A percentile compares a stretch with the other conserved stretches of the same genome.
Conservation (phyloP, 1,140 invertebrate species). For the Drosophila nigrodunni region DNA sequence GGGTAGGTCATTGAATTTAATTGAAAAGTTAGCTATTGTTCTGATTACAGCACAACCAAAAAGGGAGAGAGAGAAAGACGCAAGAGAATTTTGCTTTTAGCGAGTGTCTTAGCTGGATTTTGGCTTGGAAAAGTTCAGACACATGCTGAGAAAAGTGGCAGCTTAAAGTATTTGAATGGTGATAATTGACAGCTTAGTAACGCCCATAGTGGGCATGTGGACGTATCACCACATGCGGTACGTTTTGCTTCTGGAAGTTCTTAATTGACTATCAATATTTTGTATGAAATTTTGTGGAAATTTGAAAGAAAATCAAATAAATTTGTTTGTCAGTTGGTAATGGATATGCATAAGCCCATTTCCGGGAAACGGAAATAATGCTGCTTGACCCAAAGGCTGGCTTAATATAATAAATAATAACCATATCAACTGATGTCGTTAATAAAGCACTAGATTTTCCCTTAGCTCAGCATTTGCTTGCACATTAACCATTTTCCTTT, state of each 20-base stretch:
- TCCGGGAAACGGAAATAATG: slow-evolving; percentile 29
- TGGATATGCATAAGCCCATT: background rate
- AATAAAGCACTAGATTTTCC: slow-evolving; percentile 52
- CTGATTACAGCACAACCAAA: background rate
- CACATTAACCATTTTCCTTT: slow-evolving; percentile 31
- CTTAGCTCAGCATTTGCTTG: slow-evolving; percentile 33
- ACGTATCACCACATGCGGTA: too few relatives aligned
- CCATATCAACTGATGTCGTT: slow-evolving; percentile 59
- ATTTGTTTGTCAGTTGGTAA: background rate
- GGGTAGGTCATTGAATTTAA: slow-evolving; percentile 53
- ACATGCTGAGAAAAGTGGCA: slow-evolving; percentile 14
- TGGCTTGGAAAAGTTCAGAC: background rate
- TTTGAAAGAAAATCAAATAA: slow-evolving; percentile 10
- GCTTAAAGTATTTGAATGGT: slow-evolving; percentile 30
- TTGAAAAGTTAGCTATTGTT: slow-evolving; percentile 64
- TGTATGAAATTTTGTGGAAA: background rate
- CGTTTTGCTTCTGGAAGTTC: background rate
- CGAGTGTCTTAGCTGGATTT: slow-evolving; percentile 27
- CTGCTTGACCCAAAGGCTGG: slow-evolving; percentile 41
- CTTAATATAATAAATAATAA: slow-evolving; percentile 46
- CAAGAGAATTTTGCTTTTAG: background rate
- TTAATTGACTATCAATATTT: slow-evolving; percentile 34
- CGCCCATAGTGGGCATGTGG: background rate
- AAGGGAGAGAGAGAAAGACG: background rate
- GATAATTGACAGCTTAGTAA: slow-evolving; percentile 47